phyloP scores from a whole-genome alignment of 1,140 invertebrate species.

The Pectinophora gossypiella region DNA sequence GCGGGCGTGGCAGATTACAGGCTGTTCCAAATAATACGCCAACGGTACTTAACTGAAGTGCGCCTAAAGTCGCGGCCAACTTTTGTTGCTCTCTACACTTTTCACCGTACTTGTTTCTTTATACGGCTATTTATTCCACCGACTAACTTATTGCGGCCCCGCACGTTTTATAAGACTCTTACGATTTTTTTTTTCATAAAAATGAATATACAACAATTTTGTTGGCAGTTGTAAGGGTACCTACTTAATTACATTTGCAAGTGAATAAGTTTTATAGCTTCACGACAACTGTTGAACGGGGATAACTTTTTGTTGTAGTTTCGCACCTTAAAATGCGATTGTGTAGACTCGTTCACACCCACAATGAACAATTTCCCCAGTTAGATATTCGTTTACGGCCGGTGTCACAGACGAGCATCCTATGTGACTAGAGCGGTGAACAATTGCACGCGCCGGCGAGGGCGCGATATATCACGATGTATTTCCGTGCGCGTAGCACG shows the following conservation, averaged over 20 bases:
- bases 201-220: constrained; percentile 49
- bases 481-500: constrained; percentile 56
- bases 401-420: too few species aligned
- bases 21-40: constrained; percentile 61
- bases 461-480: constrained; percentile 57
- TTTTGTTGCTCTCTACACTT: constrained; percentile 50
- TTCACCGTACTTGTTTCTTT: constrained; percentile 40
- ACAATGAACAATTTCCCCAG: too few species aligned
- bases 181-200: constrained; percentile 42
- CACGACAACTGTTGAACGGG: too few species aligned
- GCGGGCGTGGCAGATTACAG: constrained; percentile 68
- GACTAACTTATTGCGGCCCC: constrained; percentile 33
- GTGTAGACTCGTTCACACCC: too few species aligned
- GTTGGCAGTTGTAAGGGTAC: constrained; percentile 19
- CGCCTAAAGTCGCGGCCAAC: constrained; percentile 33
- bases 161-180: constrained; percentile 39
- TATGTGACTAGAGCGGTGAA: too few species aligned
- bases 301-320: too few species aligned
- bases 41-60: constrained; percentile 57
- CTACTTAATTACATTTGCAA: constrained; percentile 25
- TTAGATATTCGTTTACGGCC: too few species aligned
- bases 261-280: constrained; percentile 23
- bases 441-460: constrained; percentile 43
- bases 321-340: too few species aligned
- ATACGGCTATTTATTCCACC: constrained; percentile 35